Conservation (phyloP, 2,888 invertebrate genomes). For the Apotomis betuletana region DNA sequence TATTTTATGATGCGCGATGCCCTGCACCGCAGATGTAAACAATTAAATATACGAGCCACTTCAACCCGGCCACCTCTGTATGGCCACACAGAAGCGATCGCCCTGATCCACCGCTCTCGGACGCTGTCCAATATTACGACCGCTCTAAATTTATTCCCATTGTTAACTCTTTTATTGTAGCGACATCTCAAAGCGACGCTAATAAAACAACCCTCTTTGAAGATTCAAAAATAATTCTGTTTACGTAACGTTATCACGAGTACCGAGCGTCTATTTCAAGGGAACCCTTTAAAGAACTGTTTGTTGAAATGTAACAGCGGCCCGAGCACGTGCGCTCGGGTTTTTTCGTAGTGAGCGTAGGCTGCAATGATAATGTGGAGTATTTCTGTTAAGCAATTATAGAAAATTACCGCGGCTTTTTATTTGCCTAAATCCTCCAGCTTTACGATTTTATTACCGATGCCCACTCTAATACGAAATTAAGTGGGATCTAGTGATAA, state of each 20-base stretch:
- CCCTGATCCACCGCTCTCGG: slow-evolving; percentile 49
- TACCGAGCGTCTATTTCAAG: slow-evolving; percentile 46
- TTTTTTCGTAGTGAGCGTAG: slow-evolving; percentile 42
- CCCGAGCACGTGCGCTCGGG: slow-evolving; percentile 37
- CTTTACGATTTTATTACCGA: slow-evolving; percentile 25
- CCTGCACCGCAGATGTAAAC: slow-evolving; percentile 57
- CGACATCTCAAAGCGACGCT: slow-evolving; percentile 61
- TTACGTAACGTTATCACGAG: slow-evolving; percentile 63
- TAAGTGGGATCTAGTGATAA: slow-evolving; percentile 34
- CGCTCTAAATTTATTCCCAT: slow-evolving; percentile 68
- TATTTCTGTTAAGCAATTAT: slow-evolving; percentile 39
- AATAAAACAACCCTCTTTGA: slow-evolving; percentile 73
- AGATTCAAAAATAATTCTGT: slow-evolving; percentile 70
- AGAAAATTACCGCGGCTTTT: slow-evolving; percentile 26
- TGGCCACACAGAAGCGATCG: slow-evolving; percentile 50
- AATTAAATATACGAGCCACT: slow-evolving; percentile 54
- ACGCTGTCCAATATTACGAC: slow-evolving; percentile 65
- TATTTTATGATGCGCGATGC: slow-evolving; percentile 69
- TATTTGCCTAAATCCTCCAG: slow-evolving; percentile 6
- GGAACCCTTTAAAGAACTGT: slow-evolving; percentile 41
- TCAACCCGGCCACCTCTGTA: slow-evolving; percentile 46
- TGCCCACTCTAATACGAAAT: slow-evolving; percentile 18
- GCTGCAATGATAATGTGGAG: slow-evolving; percentile 37
- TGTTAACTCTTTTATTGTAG: slow-evolving; percentile 71
- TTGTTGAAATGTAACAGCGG: slow-evolving; percentile 40